phyloP scores from a whole-genome alignment of 2,888 invertebrate genomes.

The Cheilosia grossa region DNA sequence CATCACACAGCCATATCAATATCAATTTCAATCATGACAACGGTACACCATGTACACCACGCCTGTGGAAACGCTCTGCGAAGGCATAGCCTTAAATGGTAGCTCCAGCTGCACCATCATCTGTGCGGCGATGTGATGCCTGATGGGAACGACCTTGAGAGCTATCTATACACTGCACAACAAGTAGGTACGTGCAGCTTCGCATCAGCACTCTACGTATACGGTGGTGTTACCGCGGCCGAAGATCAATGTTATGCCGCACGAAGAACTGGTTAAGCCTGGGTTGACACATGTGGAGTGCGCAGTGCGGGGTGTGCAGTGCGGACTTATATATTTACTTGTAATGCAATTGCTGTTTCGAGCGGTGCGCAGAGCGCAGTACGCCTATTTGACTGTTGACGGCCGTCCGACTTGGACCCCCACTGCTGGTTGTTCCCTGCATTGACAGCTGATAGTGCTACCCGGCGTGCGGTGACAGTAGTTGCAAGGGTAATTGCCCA shows the following conservation, averaged over 20 bases:
- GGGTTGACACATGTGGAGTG: not conserved
- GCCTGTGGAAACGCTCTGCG: constrained; percentile 12
- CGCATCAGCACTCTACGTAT: not conserved
- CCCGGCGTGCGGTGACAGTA: not conserved
- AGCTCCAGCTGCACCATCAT: not conserved
- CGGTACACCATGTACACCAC: constrained; percentile 40
- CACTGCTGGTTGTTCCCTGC: constrained; percentile 11
- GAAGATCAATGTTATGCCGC: constrained; percentile 46
- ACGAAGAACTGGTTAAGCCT: constrained; percentile 17
- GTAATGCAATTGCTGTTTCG: constrained; percentile 20
- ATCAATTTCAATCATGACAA: constrained; percentile 36
- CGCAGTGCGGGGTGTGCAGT: not conserved
- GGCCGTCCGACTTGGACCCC: not conserved
- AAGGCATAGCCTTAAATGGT: constrained; percentile 21
- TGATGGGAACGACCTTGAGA: constrained; percentile 38
- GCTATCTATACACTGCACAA: not conserved
- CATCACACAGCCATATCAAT: constrained; percentile 25
- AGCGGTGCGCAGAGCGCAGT: not conserved
- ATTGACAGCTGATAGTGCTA: constrained; percentile 7
- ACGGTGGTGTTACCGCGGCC: not conserved
- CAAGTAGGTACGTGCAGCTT: not conserved
- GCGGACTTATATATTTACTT: not conserved
- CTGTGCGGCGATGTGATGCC: constrained; percentile 17
- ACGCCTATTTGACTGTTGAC: constrained; percentile 7
- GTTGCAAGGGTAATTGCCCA: not conserved